phyloP scores from a whole-genome alignment of 2,888 invertebrate species.

The Magallana nippona region DNA sequence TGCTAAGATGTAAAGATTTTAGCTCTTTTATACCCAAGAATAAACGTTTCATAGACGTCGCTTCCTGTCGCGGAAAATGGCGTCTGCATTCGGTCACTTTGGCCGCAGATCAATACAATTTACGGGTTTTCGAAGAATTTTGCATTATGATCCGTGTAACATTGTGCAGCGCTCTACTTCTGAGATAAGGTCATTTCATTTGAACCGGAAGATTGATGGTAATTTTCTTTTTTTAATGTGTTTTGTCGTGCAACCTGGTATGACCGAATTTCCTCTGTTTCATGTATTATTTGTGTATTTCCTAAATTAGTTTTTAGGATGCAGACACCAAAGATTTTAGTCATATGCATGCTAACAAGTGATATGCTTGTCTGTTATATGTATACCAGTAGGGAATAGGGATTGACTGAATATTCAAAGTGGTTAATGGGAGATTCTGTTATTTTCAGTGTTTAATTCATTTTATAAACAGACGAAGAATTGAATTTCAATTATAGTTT shows the following conservation, averaged over 20 bases:
- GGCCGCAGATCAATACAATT: conserved; percentile 30
- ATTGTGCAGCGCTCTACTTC: conserved; percentile 18
- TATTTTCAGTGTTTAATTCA: too few species aligned
- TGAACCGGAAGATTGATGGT: not conserved
- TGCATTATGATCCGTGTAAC: conserved; percentile 25
- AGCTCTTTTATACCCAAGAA: not conserved
- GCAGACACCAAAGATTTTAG: too few species aligned
- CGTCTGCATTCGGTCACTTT: conserved; percentile 50
- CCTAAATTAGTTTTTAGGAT: too few species aligned
- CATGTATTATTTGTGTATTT: too few species aligned
- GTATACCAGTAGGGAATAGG: too few species aligned
- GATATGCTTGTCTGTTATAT: too few species aligned
- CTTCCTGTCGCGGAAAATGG: conserved; percentile 38
- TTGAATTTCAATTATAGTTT: too few species aligned
- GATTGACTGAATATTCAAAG: too few species aligned
- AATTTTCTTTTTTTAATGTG: not conserved
- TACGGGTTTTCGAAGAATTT: not conserved
- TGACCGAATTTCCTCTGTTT: conserved; percentile 10
- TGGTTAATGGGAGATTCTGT: too few species aligned
- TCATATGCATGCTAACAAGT: too few species aligned
- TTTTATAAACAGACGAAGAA: too few species aligned
- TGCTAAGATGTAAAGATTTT: not conserved
- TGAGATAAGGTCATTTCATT: conserved; percentile 20
- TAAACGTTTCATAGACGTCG: conserved; percentile 22
- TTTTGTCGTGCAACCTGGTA: not conserved